phyloP scores from a whole-genome alignment of 2,888 invertebrate species.

The Arge pagana region DNA sequence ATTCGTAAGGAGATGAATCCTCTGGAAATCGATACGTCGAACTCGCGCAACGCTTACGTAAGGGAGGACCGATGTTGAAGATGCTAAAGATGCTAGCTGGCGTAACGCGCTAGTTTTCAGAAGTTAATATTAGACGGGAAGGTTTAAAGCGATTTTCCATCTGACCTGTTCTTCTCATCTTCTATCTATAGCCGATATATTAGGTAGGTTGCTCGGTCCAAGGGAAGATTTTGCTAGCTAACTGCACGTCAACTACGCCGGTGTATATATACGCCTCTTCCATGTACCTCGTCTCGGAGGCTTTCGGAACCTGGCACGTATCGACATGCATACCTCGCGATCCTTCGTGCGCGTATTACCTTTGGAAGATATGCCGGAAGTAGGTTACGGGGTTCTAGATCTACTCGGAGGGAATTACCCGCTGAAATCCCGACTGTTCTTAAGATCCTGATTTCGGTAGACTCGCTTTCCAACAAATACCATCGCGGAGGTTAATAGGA shows the following conservation, averaged over 20 bases:
- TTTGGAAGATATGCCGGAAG: slow-evolving; percentile 5
- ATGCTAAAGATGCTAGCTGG: no score
- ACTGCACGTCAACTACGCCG: slow-evolving; percentile 23
- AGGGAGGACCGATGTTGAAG: slow-evolving; percentile 8
- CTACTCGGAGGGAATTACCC: no score
- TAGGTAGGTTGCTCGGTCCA: slow-evolving; percentile 2
- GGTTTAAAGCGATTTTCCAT: slow-evolving; percentile 51
- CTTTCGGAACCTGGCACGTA: background rate
- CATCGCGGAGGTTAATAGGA: no score
- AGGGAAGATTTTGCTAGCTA: slow-evolving; percentile 9
- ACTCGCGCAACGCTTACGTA: background rate
- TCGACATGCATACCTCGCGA: slow-evolving; percentile 1
- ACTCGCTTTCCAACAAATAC: no score
- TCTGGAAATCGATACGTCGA: background rate
- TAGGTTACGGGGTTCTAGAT: slow-evolving; percentile 21
- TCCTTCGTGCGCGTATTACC: slow-evolving; percentile 3
- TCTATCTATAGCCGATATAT: slow-evolving; percentile 24
- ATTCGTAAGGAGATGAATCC: background rate
- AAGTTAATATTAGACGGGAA: slow-evolving; percentile 50
- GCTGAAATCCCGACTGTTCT: no score
- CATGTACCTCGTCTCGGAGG: slow-evolving; percentile 17
- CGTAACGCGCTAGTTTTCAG: slow-evolving; percentile 31
- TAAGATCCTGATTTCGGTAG: no score
- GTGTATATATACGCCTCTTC: slow-evolving; percentile 24
- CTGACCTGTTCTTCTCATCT: slow-evolving; percentile 40